Conservation (phyloP, 2,797 vertebrate genomes). For the Tangara arthus region DNA sequence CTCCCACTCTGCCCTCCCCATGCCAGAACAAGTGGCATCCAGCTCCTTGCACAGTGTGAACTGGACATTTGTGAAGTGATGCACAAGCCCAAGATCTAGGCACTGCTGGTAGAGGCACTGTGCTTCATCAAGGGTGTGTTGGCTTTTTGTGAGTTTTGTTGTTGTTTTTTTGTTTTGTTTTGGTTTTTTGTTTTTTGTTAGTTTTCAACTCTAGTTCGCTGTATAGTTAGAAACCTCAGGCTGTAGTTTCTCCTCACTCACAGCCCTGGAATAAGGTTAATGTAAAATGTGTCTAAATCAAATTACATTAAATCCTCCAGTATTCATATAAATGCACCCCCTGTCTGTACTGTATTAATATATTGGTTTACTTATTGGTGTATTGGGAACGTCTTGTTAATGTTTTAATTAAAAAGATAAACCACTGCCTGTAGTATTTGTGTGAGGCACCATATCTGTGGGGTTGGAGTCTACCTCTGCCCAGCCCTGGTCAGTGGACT, state of each 20-base stretch:
- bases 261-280: neutral
- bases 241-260: neutral
- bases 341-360: neutral
- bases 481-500: neutral
- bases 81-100: neutral
- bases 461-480: neutral
- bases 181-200: neutral
- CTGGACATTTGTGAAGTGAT: neutral
- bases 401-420: neutral
- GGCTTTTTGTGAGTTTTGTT: neutral
- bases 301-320: neutral
- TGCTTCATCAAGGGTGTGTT: neutral
- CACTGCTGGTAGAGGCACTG: neutral
- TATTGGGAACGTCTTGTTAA: neutral
- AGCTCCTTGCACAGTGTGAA: neutral
- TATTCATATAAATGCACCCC: accelerated
- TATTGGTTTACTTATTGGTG: neutral
- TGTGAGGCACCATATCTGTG: neutral
- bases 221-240: neutral
- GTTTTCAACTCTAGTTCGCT: neutral
- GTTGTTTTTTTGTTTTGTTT: neutral
- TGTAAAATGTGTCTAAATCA: neutral
- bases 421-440: neutral
- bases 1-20: neutral
- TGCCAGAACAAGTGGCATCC: neutral